These are phyloP conservation scores for Hyles vespertilio DNA, from an alignment of 1,140 invertebrate species.

Conservation along the genomic window DNA sequence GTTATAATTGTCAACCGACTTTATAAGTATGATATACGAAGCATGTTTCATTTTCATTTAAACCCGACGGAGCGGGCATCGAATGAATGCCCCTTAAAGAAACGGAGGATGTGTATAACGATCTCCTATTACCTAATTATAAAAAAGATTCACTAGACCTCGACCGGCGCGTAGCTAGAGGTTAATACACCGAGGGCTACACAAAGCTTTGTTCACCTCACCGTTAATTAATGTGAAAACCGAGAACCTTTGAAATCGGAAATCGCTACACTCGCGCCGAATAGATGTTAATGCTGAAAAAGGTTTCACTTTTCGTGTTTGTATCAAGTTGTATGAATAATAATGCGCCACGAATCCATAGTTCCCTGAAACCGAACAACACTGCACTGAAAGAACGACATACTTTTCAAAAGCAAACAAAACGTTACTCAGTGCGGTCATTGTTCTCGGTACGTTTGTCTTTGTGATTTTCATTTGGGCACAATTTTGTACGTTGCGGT, in stretches of 20 bases:
- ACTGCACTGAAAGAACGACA: conserved; percentile 6
- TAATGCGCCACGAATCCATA: background rate
- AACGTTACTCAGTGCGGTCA: conserved; percentile 23
- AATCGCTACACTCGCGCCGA: too few relatives aligned
- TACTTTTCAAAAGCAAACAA: conserved; percentile 15
- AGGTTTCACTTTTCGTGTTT: too few relatives aligned
- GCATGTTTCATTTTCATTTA: too few relatives aligned
- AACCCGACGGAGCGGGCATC: too few relatives aligned
- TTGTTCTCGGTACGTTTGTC: conserved; percentile 30
- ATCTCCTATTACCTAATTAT: background rate
- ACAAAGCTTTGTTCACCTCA: conserved; percentile 2
- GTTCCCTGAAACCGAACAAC: conserved; percentile 5
- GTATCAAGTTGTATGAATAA: too few relatives aligned
- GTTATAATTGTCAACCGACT: too few relatives aligned
- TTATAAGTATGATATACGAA: too few relatives aligned
- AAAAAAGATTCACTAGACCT: conserved; percentile 12
- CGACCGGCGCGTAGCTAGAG: background rate
- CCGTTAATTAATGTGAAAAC: conserved; percentile 9
- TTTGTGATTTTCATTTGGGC: conserved; percentile 34
- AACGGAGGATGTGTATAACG: too few relatives aligned
- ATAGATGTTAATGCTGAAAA: too few relatives aligned
- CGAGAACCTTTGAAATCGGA: background rate
- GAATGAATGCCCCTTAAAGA: too few relatives aligned
- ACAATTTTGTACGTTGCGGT: conserved; percentile 27
- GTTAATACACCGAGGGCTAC: conserved; percentile 5